Conservation (phyloP, 2,113 vertebrate species). For the Pardalotus punctatus region DNA sequence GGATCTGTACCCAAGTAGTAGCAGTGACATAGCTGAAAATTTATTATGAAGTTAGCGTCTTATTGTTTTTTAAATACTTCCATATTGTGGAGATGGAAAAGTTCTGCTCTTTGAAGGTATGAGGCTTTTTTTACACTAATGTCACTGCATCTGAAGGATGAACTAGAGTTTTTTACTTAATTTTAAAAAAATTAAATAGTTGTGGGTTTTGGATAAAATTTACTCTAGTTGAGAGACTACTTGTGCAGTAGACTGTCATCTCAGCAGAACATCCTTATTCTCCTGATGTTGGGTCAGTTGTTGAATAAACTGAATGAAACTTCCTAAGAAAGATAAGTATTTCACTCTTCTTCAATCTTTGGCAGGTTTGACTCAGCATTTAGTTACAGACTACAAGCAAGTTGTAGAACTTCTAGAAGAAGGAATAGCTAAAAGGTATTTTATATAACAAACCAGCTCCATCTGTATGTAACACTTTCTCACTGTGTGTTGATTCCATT, state of each 20-base stretch:
- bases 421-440: constrained; percentile 91
- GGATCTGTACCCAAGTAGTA: neutral
- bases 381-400: constrained; percentile 91
- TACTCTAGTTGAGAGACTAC: neutral
- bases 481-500: neutral
- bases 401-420: constrained; percentile 89
- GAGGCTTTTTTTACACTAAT: neutral
- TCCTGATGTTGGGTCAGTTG: neutral
- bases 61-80: too few relatives aligned
- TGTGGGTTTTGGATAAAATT: neutral
- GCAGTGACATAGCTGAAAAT: neutral
- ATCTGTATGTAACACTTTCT: neutral
- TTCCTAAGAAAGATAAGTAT: neutral
- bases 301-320: neutral
- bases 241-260: neutral
- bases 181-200: neutral
- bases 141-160: neutral
- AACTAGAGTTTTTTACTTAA: neutral
- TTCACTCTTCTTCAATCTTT: constrained; percentile 38
- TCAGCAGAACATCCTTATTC: neutral
- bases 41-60: neutral
- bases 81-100: neutral
- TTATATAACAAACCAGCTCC: neutral
- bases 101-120: neutral
- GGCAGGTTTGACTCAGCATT: constrained; percentile 90